Conservation (phyloP, 1,140 invertebrate species). For the Globodera ellingtonae region DNA sequence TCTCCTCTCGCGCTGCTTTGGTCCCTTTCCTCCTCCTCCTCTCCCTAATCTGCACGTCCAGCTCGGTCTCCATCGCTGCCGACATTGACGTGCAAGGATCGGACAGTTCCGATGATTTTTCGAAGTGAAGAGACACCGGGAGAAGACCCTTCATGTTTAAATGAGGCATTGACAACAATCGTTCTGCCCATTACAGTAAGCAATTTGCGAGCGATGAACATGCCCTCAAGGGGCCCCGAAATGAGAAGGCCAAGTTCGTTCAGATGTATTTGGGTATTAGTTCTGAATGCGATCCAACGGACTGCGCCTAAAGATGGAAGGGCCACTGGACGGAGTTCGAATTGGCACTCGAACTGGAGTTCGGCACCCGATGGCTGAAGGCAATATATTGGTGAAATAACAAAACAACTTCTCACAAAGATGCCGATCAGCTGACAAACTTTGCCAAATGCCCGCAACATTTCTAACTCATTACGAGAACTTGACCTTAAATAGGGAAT, state of each 20-base stretch:
- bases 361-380: conserved; percentile 38
- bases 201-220: conserved; percentile 44
- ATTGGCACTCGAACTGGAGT: conserved; percentile 33
- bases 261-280: conserved; percentile 56
- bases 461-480: conserved; percentile 25
- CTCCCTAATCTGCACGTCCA: conserved; percentile 40
- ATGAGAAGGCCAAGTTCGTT: conserved; percentile 38
- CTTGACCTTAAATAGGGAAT: conserved; percentile 16
- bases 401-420: conserved; percentile 12
- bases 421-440: conserved; percentile 28
- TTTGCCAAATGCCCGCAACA: conserved; percentile 25
- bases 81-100: background rate
- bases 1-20: background rate
- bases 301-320: conserved; percentile 42
- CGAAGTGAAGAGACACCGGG: conserved; percentile 48
- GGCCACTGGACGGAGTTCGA: conserved; percentile 46
- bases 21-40: conserved; percentile 31
- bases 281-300: conserved; percentile 49
- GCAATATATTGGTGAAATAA: conserved; percentile 13
- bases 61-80: conserved; percentile 31
- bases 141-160: conserved; percentile 40
- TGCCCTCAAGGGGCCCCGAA: conserved; percentile 27
- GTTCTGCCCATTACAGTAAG: conserved; percentile 33
- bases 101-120: conserved; percentile 22
- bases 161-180: background rate